Evolutionary conservation across 2,888 invertebrate genomes (phyloP).

Genomic region (Electrophaes corylata): DNA sequence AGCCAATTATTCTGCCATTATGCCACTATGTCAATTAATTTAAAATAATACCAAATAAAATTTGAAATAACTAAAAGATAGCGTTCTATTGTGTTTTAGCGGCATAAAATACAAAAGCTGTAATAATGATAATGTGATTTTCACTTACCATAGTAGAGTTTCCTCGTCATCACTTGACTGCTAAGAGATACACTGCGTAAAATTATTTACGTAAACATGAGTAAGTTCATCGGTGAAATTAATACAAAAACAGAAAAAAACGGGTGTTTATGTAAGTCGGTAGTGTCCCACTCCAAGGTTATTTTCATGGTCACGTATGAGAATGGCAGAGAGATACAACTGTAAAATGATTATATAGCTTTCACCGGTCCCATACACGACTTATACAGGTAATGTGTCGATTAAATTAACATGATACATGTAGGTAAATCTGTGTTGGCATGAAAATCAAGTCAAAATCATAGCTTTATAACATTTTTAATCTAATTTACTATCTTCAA

Average conservation of each 20-base stretch:
- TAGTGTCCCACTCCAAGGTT: conserved; percentile 41
- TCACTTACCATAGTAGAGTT: conserved; percentile 33
- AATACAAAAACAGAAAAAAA: conserved; percentile 35
- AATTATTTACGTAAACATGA: conserved; percentile 42
- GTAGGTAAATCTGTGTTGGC: conserved; percentile 45
- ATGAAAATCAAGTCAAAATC: conserved; percentile 45
- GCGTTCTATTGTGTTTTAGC: conserved; percentile 36
- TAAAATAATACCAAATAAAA: conserved; percentile 47
- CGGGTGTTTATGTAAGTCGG: conserved; percentile 37
- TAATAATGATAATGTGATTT: conserved; percentile 25
- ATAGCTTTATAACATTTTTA: background rate
- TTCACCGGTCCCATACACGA: conserved; percentile 44
- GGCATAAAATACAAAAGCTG: conserved; percentile 33
- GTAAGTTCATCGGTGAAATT: conserved; percentile 37
- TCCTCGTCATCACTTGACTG: conserved; percentile 38
- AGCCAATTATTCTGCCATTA: conserved; percentile 64
- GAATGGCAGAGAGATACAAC: conserved; percentile 16
- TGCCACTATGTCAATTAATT: conserved; percentile 75
- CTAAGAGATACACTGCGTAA: conserved; percentile 43
- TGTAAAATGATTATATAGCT: conserved; percentile 9
- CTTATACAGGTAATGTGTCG: conserved; percentile 58
- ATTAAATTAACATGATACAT: conserved; percentile 53
- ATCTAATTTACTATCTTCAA: background rate
- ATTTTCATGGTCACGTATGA: conserved; percentile 36
- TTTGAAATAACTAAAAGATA: conserved; percentile 44